Base-by-base conservation (phyloP, 2,888 invertebrate species). In the Marasmarcha lunaedactyla region DNA sequence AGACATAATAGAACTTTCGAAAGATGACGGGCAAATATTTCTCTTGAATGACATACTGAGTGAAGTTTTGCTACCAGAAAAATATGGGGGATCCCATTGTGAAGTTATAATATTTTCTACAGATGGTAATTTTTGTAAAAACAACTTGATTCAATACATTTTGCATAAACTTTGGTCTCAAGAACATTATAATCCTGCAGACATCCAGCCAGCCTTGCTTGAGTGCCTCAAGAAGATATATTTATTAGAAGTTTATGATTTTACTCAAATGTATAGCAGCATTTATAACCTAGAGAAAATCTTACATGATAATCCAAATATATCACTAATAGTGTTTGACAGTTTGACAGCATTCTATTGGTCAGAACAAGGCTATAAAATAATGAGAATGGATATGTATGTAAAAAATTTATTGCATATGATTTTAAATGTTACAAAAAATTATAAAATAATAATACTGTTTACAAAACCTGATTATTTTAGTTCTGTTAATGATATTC, bases 401-500 rank as follows among this genome's bases (percentile, higher is more conserved):
- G 38, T 85, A 5, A 84, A 72, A 55, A 74, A 71, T 49, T 49
- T 78, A 52, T 53, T 79, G 38, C 51, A 49, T 44, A 54, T 59
- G 5, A 60, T 88, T 44, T 78, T 78, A 57, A 77, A 68, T 52
- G 63, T 73, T 38, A 70, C 74, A 14, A 74, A 71, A 54, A 77
- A 79, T 47, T 83, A 79, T 48, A 85, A 85, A 59, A 59, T 84
- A 36, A 60, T 66, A 35, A 63, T 85, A 38, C 49, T 87, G 26
- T 88, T 85, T 50, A 86, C 85, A 38, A 81, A 73, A 60, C 84
- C 85, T 35, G 66, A 61, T 50, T 76, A 86, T 58, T 86, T 84
- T 54, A 63, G 61, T 52, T 77, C 84, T 33, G 73, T 46, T 47
- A 79, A 71, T 54, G 68, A 69, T 40, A 20, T 20, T 5, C 20